A percentile compares a stretch with the other conserved stretches of the same genome.
phyloP scores from a whole-genome alignment of 2,888 invertebrate species.

The Drosophila pseudotalamancana region DNA sequence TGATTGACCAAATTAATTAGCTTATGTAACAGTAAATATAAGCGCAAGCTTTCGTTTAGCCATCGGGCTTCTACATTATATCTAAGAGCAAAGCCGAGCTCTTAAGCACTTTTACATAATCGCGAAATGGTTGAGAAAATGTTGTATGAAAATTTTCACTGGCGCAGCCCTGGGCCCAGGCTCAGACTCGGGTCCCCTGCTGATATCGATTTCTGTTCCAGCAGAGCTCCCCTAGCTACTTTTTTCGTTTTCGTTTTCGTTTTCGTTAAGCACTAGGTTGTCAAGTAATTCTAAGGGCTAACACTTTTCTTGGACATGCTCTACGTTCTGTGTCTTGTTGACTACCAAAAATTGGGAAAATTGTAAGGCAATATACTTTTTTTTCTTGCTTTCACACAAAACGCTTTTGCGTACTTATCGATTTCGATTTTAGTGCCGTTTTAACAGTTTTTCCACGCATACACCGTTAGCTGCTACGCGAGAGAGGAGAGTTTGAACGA shows the following conservation, averaged over 20 bases:
- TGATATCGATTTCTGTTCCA: constrained; percentile 44
- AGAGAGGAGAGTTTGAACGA: constrained; percentile 8
- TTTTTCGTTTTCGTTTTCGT: not conserved
- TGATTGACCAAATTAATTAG: constrained; percentile 19
- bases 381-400: constrained; percentile 28
- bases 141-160: constrained; percentile 40
- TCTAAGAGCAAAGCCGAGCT: not conserved
- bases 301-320: constrained; percentile 83
- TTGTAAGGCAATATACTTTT: constrained; percentile 26
- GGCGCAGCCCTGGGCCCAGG: constrained; percentile 13
- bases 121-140: constrained; percentile 2
- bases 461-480: constrained; percentile 51
- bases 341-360: constrained; percentile 27
- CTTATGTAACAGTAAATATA: constrained; percentile 38
- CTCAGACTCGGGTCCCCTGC: constrained; percentile 20
- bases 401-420: constrained; percentile 75
- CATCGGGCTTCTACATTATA: no score
- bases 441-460: constrained; percentile 46
- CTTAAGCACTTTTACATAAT: constrained; percentile 41
- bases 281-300: constrained; percentile 59
- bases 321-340: constrained; percentile 37
- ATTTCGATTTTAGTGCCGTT: constrained; percentile 73
- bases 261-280: constrained; percentile 17
- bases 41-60: not conserved
- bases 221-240: not conserved